Evolutionary conservation across 2,888 invertebrate species (phyloP), one percentile per base, ranked within the genome.

Genomic region (Sphecodes monilicornis): DNA sequence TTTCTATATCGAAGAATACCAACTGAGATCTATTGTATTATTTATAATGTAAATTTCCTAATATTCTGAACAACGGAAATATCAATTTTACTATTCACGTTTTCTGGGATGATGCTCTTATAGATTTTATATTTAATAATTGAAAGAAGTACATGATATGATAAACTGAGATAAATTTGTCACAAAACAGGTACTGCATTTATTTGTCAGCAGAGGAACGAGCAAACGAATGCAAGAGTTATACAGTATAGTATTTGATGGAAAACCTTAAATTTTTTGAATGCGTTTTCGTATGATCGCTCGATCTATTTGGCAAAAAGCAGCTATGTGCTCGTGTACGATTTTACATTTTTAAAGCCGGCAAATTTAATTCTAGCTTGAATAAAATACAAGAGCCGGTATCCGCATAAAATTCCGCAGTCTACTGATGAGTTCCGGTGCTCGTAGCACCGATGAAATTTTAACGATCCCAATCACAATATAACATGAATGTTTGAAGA

Each of bases 401-500:
- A 0, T 16, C 29, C 16, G 60, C 29, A 29, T 60, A 60, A 60
- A 60, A 60, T 60, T 29, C 60, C 16, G 60, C 60, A 29, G 60
- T 60, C 16, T 60, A 29, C 60, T 16, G 60, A n/a, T 50, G 43
- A 66, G 64, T 10, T 18, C 36, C 32, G 22, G 10, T 10, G 64
- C 39, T 36, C 32, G 22, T 13, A 22, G 39, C 22, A 8, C 32
- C 39, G 39, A 10, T 66, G 66, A 22, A 66, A 66, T 39, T 66
- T 66, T 66, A 66, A 39, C 66, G 39, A 39, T 39, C 36, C 66
- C 66, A 32, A 36, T 66, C 36, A 64, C 22, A 66, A 66, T 39
- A 39, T 32, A 60, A 39, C 66, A 36, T 39, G 66, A 66, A 66
- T 66, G 66, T 36, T 66, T 39, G 41, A 69, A 69, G 69, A 41